phyloP scores from a whole-genome alignment of 2,888 invertebrate species.

The Tillus elongatus region DNA sequence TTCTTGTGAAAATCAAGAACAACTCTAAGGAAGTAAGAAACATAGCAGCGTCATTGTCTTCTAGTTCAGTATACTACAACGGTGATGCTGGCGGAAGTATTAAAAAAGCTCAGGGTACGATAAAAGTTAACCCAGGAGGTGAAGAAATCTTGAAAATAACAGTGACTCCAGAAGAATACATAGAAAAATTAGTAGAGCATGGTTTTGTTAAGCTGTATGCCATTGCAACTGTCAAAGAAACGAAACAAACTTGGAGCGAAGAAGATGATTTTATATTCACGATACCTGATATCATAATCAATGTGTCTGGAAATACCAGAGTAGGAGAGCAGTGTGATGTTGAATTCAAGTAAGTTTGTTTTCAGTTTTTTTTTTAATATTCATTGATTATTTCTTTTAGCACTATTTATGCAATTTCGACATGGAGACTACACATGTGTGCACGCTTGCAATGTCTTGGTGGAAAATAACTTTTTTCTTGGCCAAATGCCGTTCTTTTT shows the following conservation, averaged over 20 bases:
- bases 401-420: too few species aligned
- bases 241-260: slow-evolving; percentile 64
- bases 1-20: slow-evolving; percentile 53
- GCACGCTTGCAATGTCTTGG: too few species aligned
- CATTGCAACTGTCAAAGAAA: slow-evolving; percentile 63
- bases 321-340: slow-evolving; percentile 48
- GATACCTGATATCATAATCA: slow-evolving; percentile 57
- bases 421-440: too few species aligned
- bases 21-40: slow-evolving; percentile 51
- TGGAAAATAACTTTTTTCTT: too few species aligned
- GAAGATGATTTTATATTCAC: slow-evolving; percentile 63
- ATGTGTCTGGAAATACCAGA: slow-evolving; percentile 49
- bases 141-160: slow-evolving; percentile 54
- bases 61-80: slow-evolving; percentile 59
- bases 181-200: slow-evolving; percentile 61
- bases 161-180: slow-evolving; percentile 57
- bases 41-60: slow-evolving; percentile 53
- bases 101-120: slow-evolving; percentile 52
- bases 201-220: slow-evolving; percentile 62
- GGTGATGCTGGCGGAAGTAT: slow-evolving; percentile 57
- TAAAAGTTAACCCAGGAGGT: slow-evolving; percentile 52
- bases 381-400: too few species aligned
- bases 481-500: too few species aligned
- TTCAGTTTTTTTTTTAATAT: too few species aligned
- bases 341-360: slow-evolving; percentile 40